A percentile compares a stretch with the other conserved stretches of the same genome.
Evolutionary conservation across 2,113 vertebrate genomes (phyloP).

Genomic region (Bambusicola thoracicus): DNA sequence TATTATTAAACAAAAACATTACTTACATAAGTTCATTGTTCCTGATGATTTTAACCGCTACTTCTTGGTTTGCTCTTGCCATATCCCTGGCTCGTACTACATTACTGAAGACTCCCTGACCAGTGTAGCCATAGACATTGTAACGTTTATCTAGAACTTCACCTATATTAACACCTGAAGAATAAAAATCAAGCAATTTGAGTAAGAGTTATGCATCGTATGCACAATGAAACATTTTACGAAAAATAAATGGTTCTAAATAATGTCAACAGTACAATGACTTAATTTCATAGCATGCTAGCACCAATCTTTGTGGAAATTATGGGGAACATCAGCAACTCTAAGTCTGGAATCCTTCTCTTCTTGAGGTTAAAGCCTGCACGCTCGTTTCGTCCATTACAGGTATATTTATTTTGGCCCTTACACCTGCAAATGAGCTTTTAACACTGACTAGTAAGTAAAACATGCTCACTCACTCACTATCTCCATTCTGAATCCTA

Average conservation of each 20-base stretch:
- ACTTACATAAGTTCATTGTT: conserved; percentile 99
- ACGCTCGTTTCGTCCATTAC: neutral
- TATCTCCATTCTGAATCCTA: neutral
- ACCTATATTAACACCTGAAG: conserved; percentile 94
- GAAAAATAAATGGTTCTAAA: neutral
- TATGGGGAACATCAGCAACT: neutral
- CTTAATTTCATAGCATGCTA: neutral
- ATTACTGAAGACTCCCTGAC: conserved; percentile 98
- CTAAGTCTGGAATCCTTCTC: neutral
- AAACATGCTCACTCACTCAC: neutral
- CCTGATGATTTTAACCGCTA: conserved; percentile 98
- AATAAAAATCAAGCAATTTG: conserved; percentile 17
- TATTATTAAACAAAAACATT: neutral
- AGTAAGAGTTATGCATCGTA: neutral
- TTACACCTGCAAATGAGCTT: neutral
- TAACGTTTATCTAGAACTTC: conserved; percentile 98
- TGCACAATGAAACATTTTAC: neutral
- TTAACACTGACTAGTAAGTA: neutral
- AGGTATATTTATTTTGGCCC: neutral
- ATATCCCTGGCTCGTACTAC: conserved; percentile 96
- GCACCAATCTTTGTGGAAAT: neutral
- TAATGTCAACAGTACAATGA: neutral
- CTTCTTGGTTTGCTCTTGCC: conserved; percentile 95
- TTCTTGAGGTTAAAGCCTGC: neutral
- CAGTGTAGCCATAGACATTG: conserved; percentile 98